Base-by-base conservation (phyloP, 2,888 invertebrate species). In the Brachylomia viminalis region DNA sequence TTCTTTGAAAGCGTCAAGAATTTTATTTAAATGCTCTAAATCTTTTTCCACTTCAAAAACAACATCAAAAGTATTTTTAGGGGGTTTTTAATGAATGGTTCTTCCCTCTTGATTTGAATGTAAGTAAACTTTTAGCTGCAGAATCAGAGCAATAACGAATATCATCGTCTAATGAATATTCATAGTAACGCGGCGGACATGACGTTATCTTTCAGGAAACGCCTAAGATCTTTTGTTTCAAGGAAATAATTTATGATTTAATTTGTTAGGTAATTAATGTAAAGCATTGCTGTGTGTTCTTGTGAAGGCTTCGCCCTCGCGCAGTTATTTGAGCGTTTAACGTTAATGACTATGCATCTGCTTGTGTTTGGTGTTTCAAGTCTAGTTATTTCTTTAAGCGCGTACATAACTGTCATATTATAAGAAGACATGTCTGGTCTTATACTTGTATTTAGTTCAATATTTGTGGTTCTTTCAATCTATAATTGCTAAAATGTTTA, bases 161-260 rank as follows among this genome's bases (percentile, higher is more conserved):
- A 77, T 76, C 67, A 73, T 84, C 75, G 67, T 75, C 70, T 77
- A 64, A 88, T 90, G 78, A 89, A 89, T 90, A 90, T 90, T 87
- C 81, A 90, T 85, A 71, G 42, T 65, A 73, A 81, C 75, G 75
- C 70, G 69, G 83, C 84, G 84, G 86, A 80, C 74, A 38, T 83
- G 77, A 79, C 79, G 72, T 79, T 80, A 84, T 87, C 82, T 64
- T 84, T 77, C 76, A 86, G 85, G 86, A 86, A 89, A 86, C 83
- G 77, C 66, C 76, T 72, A 73, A 78, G 79, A 86, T 79, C 81
- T 80, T 86, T 86, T 87, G 86, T 86, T 88, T 80, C 33, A 81
- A 86, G 75, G 82, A 84, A 84, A 84, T 77, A 72, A 79, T 85
- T 70, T 75, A 69, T 78, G 75, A 68, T 73, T 71, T 80, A 71